Base-by-base conservation (phyloP, 2,113 vertebrate genomes). In the Archocentrus centrarchus region DNA sequence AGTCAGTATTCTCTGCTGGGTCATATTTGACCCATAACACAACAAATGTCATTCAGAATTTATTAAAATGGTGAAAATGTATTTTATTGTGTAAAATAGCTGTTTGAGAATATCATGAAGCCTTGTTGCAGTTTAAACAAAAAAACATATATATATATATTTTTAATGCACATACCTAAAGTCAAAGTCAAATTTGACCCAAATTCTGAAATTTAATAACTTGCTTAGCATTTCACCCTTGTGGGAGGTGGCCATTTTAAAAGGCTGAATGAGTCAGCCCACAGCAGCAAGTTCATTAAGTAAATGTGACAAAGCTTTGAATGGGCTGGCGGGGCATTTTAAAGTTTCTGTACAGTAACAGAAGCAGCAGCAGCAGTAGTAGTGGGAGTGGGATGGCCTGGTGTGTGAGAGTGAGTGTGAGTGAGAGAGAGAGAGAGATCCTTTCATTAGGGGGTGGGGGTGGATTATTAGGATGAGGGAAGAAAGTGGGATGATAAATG, bases 401-500 rank as follows among this genome's bases (percentile, higher is more conserved):
- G 41, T 32, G 57, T 41, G 76, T 70, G 64, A 27, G 27, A 27
- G 27, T 27, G 27, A 27, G 27, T 27, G 24, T 22, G 22, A 22
- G 22, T 22, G 22, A 39, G 39, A 41, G 32, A 80, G 32, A 35
- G 32, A 35, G 32, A 39, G 9, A 39, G 35, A 62, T 79, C 11
- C 58, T 81, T 85, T 70, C 22, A 55, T 30, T 32, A 60, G 37
- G 20, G 68, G 1, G 47, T 35, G 32, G 58, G 2, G 58, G 39
- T 39, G 73, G 75, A 64, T 80, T 41, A 80, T 75, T 75, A 73
- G 44, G 39, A 64, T 53, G 14, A 68, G 17, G 9, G 41, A 79
- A 61, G 77, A 87, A 79, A 88, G 66, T 60, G 47, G 64, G 61
- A 70, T 80, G 70, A 80, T 85, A 75, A 64, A 90, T 82, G 82